These are phyloP conservation scores for Pantala flavescens DNA, from an alignment of 1,140 invertebrate genomes.

Conservation along the genomic window DNA sequence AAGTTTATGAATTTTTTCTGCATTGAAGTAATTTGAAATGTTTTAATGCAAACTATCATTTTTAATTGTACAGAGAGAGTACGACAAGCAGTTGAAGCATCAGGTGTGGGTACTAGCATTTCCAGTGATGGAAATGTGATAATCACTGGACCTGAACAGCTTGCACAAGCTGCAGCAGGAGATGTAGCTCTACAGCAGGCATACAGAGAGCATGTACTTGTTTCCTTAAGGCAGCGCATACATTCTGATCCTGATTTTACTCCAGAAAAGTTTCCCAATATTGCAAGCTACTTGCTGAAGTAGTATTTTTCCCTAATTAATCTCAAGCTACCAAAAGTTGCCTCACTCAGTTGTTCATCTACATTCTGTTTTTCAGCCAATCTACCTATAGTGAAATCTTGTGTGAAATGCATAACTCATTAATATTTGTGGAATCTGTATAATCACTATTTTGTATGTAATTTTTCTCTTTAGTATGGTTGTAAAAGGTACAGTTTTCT, in stretches of 20 bases:
- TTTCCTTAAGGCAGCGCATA: conserved; percentile 33
- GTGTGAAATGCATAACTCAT: neutral
- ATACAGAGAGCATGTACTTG: conserved; percentile 36
- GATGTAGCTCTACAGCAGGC: conserved; percentile 36
- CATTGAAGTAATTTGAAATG: no score
- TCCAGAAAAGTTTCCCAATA: conserved; percentile 40
- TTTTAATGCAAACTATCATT: no score
- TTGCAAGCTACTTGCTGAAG: conserved; percentile 34
- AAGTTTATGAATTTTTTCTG: no score
- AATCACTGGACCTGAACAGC: conserved; percentile 16
- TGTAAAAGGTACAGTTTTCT: neutral
- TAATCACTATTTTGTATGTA: neutral
- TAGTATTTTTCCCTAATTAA: neutral
- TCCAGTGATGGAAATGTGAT: conserved; percentile 31
- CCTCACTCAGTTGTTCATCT: neutral
- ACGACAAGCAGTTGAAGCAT: conserved; percentile 38
- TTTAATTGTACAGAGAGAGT: conserved; percentile 36
- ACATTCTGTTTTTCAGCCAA: neutral
- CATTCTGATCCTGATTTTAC: conserved; percentile 39
- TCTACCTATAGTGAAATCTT: neutral
- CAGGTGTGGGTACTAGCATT: conserved; percentile 37
- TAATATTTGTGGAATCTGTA: neutral
- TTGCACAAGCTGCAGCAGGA: conserved; percentile 34
- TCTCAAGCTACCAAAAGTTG: neutral
- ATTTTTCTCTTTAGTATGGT: neutral